Conservation (phyloP, 2,797 vertebrate species). For the Acipenser ruthenus region DNA sequence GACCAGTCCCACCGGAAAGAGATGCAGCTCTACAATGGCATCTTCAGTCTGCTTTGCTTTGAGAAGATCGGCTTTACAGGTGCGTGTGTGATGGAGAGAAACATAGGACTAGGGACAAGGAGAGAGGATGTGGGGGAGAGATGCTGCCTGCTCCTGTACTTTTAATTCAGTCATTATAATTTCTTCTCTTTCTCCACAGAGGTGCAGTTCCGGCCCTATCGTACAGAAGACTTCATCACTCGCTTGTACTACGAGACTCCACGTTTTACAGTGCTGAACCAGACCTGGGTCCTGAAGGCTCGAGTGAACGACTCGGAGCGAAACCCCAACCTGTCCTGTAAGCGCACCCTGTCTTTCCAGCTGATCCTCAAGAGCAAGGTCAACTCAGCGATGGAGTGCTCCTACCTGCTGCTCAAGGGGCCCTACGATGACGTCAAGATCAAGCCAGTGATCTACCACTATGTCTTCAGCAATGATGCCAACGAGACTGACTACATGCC, state of each 20-base stretch:
- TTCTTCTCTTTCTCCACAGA: conserved; percentile 49
- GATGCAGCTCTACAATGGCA: conserved; percentile 89
- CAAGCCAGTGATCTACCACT: conserved; percentile 92
- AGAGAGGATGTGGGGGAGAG: no score
- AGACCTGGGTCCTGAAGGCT: conserved; percentile 96
- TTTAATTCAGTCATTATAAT: no score
- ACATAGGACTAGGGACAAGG: no score
- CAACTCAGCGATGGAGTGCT: conserved; percentile 84
- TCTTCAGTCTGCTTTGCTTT: conserved; percentile 89
- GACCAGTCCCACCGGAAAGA: conserved; percentile 86
- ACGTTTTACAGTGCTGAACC: conserved; percentile 90
- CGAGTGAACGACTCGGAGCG: conserved; percentile 95
- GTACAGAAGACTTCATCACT: conserved; percentile 96
- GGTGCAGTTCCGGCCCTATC: conserved; percentile 94
- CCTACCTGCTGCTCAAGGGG: conserved; percentile 89
- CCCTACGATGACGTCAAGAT: conserved; percentile 94
- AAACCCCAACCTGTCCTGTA: conserved; percentile 96
- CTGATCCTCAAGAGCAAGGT: conserved; percentile 95
- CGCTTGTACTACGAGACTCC: conserved; percentile 95
- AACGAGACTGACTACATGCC: conserved; percentile 93
- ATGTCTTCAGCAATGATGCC: conserved; percentile 88
- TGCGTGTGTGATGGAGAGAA: conserved; percentile 33
- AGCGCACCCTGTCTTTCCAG: conserved; percentile 95
- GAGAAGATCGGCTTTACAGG: conserved; percentile 98
- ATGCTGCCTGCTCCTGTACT: no score